A percentile compares a stretch with the other conserved stretches of the same genome.
Evolutionary conservation across 2,113 vertebrate genomes (phyloP).

Genomic region (Daphoenositta chrysoptera): DNA sequence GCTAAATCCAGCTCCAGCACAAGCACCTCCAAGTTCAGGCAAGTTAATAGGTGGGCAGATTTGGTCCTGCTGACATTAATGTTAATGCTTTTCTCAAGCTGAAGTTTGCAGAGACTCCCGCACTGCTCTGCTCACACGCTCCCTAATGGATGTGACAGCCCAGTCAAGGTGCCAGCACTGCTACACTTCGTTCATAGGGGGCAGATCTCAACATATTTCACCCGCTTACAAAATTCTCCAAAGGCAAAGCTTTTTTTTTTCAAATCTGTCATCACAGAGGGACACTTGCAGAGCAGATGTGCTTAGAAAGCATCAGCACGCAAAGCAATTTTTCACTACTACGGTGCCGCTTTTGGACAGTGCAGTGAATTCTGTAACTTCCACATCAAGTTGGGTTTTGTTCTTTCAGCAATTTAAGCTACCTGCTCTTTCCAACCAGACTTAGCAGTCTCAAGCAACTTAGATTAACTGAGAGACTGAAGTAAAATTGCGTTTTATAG

Average conservation of each 20-base stretch:
- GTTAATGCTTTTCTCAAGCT: background rate
- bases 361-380: background rate
- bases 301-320: background rate
- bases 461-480: background rate
- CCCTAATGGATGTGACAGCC: conserved; percentile 16
- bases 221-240: background rate
- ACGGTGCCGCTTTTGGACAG: background rate
- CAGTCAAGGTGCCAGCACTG: background rate
- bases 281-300: conserved; percentile 25
- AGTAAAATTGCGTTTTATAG: background rate
- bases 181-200: background rate
- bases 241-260: background rate
- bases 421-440: background rate
- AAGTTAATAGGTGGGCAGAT: background rate
- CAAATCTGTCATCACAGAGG: conserved; percentile 7
- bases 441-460: background rate
- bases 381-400: background rate
- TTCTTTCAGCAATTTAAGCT: background rate
- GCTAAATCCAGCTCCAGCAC: background rate
- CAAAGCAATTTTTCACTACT: background rate
- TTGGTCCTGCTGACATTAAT: background rate
- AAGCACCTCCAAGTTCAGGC: background rate
- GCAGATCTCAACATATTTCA: background rate
- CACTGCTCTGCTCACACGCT: background rate
- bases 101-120: background rate